Evolutionary conservation across 1,140 invertebrate species (phyloP), one percentile per base, ranked within the genome.

Genomic region (Ridgeia piscesae): DNA sequence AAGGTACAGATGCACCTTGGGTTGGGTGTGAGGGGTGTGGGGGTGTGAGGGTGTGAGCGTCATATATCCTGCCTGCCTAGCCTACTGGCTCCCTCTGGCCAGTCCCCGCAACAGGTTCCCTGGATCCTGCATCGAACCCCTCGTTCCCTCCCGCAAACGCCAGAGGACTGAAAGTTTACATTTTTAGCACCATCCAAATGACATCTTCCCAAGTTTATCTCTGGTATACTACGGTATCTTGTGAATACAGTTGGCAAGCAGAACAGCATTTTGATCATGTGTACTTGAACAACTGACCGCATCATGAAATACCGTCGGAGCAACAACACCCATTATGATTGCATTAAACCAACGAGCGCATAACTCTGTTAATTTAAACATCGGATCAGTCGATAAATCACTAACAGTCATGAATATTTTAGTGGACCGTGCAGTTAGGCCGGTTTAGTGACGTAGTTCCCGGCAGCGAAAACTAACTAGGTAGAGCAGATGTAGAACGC

Each of bases 381-480:
- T 77, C 58, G 58, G 58, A 77, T 77, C 58, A 77, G 58, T 77
- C 58, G 58, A 77, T 77, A 77, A 77, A 77, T 77, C 58, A 77
- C 58, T 77, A 77, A 77, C 27, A 77, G 58, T 77, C 58, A 77
- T 77, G 58, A 77, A 77, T 77, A 77, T 77, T 77, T 77, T 77
- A 77, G 58, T 21, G 11, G 58, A 77, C 27, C 58, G 27, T 77
- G 58, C 27, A 21, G 58, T 77, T 42, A 42, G 42, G 42, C 42
- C 42, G 42, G 42, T 4, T 42, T 77, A 77, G 17, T 2, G 58
- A 21, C 6, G 27, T 77, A 2, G 58, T 8, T 77, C 58, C 58
- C 17, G 27, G 58, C 58, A 17, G 58, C 58, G 27, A 77, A 17
- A 21, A 77, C 58, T 77, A 77, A 77, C 58, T 31, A 77, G 58